Evolutionary conservation across 2,113 vertebrate genomes (phyloP).

Genomic region (Engystomops pustulosus): DNA sequence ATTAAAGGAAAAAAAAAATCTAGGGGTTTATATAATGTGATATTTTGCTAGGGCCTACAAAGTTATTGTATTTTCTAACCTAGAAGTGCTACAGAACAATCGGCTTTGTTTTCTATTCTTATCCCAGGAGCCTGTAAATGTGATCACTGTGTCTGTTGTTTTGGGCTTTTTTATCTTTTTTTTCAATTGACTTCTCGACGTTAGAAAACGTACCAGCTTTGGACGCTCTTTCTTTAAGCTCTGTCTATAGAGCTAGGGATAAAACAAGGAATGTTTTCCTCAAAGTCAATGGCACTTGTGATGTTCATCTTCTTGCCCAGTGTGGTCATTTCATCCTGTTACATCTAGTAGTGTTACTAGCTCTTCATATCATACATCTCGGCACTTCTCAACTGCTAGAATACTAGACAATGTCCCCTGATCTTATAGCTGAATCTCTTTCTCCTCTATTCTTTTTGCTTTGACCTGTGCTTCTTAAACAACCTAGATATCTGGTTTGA

Average conservation of each 20-base stretch:
- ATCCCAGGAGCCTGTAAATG: slow-evolving; percentile 65
- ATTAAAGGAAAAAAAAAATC: slow-evolving; percentile 61
- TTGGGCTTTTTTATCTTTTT: slow-evolving; percentile 43
- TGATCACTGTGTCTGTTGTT: slow-evolving; percentile 68
- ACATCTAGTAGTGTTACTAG: slow-evolving; percentile 5
- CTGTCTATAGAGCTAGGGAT: neutral
- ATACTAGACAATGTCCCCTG: neutral
- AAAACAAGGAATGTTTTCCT: slow-evolving; percentile 20
- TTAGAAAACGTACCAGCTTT: slow-evolving; percentile 73
- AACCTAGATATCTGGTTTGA: neutral
- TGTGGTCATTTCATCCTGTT: slow-evolving; percentile 19
- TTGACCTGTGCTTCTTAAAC: neutral
- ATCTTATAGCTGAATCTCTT: neutral
- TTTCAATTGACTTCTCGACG: slow-evolving; percentile 64
- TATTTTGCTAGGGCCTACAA: slow-evolving; percentile 77
- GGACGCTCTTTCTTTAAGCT: slow-evolving; percentile 61
- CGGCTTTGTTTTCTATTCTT: slow-evolving; percentile 71
- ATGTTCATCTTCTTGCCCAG: slow-evolving; percentile 5
- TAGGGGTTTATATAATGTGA: slow-evolving; percentile 74
- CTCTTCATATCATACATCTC: neutral
- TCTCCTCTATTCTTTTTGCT: neutral
- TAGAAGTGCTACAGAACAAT: slow-evolving; percentile 71
- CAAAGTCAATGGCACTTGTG: slow-evolving; percentile 4
- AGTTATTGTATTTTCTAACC: slow-evolving; percentile 77
- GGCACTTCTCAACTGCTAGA: slow-evolving; percentile 20